These are phyloP conservation scores for Cydia splendana DNA, from an alignment of 1,140 invertebrate genomes.

Conservation along the genomic window DNA sequence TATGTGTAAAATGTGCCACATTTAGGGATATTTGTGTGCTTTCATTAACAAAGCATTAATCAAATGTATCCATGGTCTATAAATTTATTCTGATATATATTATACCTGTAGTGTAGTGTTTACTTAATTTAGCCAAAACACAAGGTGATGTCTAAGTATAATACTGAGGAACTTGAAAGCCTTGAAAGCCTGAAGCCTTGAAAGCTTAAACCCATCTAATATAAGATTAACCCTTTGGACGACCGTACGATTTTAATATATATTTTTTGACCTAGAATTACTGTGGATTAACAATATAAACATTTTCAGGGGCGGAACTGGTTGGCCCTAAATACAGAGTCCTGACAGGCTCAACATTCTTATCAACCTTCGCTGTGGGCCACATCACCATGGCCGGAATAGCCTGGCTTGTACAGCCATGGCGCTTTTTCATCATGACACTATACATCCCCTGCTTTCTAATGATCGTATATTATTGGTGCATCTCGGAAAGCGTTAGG, in stretches of 20 bases:
- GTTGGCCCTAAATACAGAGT: slow-evolving; percentile 24
- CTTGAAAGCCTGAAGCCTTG: too few species aligned
- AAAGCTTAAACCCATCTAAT: too few species aligned
- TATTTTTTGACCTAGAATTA: neutral
- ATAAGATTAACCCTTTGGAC: too few species aligned
- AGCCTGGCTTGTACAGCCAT: slow-evolving; percentile 22
- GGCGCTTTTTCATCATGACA: slow-evolving; percentile 13
- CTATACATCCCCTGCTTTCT: slow-evolving; percentile 23
- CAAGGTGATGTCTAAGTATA: too few species aligned
- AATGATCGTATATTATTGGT: slow-evolving; percentile 27
- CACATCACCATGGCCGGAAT: slow-evolving; percentile 12
- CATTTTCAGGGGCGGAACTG: slow-evolving; percentile 22
- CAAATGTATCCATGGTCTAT: too few species aligned
- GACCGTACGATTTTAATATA: neutral
- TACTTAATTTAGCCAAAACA: too few species aligned
- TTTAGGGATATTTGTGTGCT: too few species aligned
- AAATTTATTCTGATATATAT: too few species aligned
- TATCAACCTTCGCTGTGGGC: neutral
- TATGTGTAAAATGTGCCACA: too few species aligned
- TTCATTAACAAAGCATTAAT: too few species aligned
- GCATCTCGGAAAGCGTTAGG: slow-evolving; percentile 22
- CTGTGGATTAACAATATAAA: neutral
- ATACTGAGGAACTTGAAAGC: too few species aligned
- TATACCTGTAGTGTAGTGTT: too few species aligned
- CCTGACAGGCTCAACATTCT: neutral